Evolutionary conservation across 2,797 vertebrate genomes (phyloP), one percentile per base, ranked within the genome.

Genomic region (Myripristis jacobus): DNA sequence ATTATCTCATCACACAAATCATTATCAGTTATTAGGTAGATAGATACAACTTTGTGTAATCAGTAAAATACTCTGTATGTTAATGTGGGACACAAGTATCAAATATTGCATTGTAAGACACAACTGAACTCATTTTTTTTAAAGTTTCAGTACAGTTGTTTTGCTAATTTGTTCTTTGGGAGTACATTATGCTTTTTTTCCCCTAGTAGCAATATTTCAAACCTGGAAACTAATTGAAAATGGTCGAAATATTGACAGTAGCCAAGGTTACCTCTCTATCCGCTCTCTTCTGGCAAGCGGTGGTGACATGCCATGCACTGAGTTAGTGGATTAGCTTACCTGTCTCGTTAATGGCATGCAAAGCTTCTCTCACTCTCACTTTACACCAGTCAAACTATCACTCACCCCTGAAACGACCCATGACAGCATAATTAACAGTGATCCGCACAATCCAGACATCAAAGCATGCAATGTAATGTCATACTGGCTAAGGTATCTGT

Each of bases 341-440:
- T 74, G 69, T 76, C 76, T 78, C 67, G 66, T 63, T 87, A 86
- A 82, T 80, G 67, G 61, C 70, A 68, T 46, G 73, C 67, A 84
- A 66, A 76, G 72, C 82, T 68, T 72, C 71, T 70, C 52, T 75
- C 55, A 62, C 51, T 59, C 70, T 89, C 69, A 71, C 29, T 90
- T 85, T 87, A 80, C 88, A 86, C 68, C 69, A 81, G 84, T 87
- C 76, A 52, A 89, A 83, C 83, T 59, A 64, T 75, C 75, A 24
- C 66, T 90, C 84, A 82, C 63, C 80, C 84, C 73, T 34, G 6
- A 89, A 86, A 86, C 82, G 82, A 89, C 84, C 83, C 84, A 50
- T 72, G 77, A 84, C 80, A 66, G 59, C 64, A 66, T 87, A 83
- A 89, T 89, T 87, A 85, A 75, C 24, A 21, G n/a, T 77, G 65